These are phyloP conservation scores for Porites evermanni DNA, from an alignment of 92 coral and sea anemone species.

Conservation along the genomic window DNA sequence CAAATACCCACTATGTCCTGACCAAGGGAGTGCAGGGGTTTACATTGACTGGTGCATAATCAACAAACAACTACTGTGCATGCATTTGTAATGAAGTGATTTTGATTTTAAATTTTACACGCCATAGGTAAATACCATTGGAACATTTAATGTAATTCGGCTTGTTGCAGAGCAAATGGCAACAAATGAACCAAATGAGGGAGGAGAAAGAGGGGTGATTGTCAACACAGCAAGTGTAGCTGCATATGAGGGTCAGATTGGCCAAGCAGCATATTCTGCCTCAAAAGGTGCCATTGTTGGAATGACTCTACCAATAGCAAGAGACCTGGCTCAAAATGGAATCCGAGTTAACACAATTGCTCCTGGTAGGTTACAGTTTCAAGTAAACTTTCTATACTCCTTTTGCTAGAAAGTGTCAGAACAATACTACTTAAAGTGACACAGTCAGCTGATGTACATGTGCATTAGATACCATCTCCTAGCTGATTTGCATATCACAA, in stretches of 20 bases:
- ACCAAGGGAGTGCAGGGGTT: not conserved
- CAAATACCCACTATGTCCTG: too few relatives aligned
- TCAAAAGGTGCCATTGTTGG: constrained; percentile 99
- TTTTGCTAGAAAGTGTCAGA: too few relatives aligned
- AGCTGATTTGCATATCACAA: too few relatives aligned
- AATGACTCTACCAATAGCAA: constrained; percentile 95
- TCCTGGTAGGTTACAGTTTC: constrained; percentile 72
- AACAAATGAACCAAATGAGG: constrained; percentile 85
- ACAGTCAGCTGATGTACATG: too few relatives aligned
- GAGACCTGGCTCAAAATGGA: constrained; percentile 91
- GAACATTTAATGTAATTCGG: constrained; percentile 94
- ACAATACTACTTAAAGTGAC: too few relatives aligned
- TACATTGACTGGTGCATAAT: not conserved
- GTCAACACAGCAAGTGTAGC: constrained; percentile 99
- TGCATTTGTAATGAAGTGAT: not conserved
- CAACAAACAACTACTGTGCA: not conserved
- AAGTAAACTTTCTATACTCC: too few relatives aligned
- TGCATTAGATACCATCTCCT: too few relatives aligned
- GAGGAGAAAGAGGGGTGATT: constrained; percentile 97
- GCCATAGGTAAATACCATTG: constrained; percentile 82
- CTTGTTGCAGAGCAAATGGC: constrained; percentile 90
- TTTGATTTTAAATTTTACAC: not conserved
- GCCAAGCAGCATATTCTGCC: constrained; percentile 99
- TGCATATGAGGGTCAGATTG: constrained; percentile 97
- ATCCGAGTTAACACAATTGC: constrained; percentile 96